These are phyloP conservation scores for Cairina moschata DNA, from an alignment of 2,113 vertebrate species.

Conservation along the genomic window DNA sequence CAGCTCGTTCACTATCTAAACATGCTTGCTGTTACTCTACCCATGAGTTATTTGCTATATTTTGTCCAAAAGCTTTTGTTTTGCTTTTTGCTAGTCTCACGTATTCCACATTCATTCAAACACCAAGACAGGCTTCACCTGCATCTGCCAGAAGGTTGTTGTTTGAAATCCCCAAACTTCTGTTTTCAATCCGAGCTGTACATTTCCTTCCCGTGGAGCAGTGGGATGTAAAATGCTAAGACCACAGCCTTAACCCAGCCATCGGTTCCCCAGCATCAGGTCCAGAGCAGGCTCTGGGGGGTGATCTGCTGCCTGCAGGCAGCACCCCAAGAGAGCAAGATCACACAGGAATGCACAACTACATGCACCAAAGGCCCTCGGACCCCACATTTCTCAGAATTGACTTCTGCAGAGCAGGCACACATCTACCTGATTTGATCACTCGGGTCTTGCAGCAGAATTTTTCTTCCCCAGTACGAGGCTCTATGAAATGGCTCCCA, in stretches of 20 bases:
- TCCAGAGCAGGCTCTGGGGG: neutral
- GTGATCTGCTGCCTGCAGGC: neutral
- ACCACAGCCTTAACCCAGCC: no score
- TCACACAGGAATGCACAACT: neutral
- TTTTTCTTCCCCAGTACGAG: neutral
- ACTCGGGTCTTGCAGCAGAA: neutral
- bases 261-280: fast-evolving
- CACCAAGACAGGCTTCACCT: neutral
- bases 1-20: neutral
- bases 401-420: neutral
- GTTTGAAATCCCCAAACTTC: neutral
- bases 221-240: neutral
- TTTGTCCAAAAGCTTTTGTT: neutral
- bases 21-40: neutral
- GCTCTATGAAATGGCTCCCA: neutral
- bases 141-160: neutral
- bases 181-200: neutral
- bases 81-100: neutral
- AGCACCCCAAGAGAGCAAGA: neutral
- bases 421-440: neutral
- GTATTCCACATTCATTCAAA: neutral
- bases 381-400: neutral
- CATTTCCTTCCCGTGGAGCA: neutral
- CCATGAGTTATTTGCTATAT: neutral
- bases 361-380: neutral